Evolutionary conservation across 2,113 vertebrate species (phyloP).

Genomic region (Sorex fumeus): DNA sequence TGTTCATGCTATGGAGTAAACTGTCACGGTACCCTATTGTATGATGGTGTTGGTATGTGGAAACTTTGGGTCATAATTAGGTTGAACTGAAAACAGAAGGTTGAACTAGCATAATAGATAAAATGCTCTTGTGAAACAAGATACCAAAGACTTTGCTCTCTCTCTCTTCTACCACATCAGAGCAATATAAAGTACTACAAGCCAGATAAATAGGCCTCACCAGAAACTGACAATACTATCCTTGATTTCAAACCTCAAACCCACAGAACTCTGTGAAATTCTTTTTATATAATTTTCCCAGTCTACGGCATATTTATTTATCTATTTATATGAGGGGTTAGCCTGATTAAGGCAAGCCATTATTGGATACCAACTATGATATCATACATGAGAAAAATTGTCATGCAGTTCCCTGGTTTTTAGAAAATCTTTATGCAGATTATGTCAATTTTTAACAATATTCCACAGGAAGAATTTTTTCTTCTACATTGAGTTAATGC

Average conservation of each 20-base stretch:
- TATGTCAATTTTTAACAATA: not conserved
- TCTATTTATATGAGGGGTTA: not conserved
- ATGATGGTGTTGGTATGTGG: not conserved
- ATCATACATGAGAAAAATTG: not conserved
- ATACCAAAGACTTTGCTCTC: rapidly evolving
- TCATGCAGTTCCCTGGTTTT: not conserved
- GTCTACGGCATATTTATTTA: no score
- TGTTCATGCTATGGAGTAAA: not conserved
- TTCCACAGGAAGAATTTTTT: not conserved
- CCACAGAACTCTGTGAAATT: not conserved
- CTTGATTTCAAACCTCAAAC: not conserved
- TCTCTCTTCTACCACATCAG: not conserved
- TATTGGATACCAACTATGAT: not conserved
- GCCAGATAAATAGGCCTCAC: rapidly evolving
- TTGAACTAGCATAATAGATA: rapidly evolving
- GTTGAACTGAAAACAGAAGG: not conserved
- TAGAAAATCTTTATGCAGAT: not conserved
- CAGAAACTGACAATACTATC: not conserved
- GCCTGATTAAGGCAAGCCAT: not conserved
- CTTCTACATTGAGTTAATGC: not conserved
- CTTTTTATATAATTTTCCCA: not conserved
- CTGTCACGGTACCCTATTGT: rapidly evolving
- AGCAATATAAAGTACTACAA: not conserved
- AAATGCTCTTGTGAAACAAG: not conserved
- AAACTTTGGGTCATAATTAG: not conserved